Conservation (phyloP, 2,797 vertebrate genomes). For the Tinamus major region DNA sequence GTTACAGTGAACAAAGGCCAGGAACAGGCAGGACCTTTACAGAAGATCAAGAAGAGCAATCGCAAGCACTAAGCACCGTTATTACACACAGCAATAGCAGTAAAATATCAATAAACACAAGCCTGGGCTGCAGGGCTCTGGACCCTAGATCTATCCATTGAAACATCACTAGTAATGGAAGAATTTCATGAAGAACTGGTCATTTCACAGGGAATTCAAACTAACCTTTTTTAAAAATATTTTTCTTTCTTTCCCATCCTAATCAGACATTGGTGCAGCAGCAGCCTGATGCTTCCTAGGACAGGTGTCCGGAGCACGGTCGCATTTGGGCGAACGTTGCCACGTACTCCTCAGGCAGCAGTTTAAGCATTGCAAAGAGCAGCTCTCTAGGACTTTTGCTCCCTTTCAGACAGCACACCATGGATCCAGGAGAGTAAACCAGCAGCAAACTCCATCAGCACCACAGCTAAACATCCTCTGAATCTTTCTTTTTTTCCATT, state of each 20-base stretch:
- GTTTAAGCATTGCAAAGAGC: background rate
- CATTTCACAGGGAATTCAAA: background rate
- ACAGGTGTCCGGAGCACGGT: accelerated
- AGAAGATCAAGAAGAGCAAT: background rate
- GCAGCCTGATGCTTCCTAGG: background rate
- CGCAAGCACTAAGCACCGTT: background rate
- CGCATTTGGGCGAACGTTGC: background rate
- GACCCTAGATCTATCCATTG: background rate
- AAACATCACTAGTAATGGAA: background rate
- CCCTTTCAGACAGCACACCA: background rate
- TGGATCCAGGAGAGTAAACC: background rate
- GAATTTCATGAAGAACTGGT: background rate
- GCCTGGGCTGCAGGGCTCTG: background rate
- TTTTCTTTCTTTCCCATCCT: background rate
- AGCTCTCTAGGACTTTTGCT: background rate
- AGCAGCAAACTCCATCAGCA: background rate
- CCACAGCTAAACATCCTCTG: background rate
- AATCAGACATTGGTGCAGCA: background rate
- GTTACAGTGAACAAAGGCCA: background rate
- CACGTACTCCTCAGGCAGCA: accelerated
- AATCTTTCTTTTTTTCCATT: background rate
- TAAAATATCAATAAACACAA: background rate
- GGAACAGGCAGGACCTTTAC: background rate
- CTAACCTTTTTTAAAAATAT: background rate
- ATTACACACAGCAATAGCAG: background rate